Evolutionary conservation across 2,113 vertebrate genomes (phyloP).

Genomic region (Tor tambroides): DNA sequence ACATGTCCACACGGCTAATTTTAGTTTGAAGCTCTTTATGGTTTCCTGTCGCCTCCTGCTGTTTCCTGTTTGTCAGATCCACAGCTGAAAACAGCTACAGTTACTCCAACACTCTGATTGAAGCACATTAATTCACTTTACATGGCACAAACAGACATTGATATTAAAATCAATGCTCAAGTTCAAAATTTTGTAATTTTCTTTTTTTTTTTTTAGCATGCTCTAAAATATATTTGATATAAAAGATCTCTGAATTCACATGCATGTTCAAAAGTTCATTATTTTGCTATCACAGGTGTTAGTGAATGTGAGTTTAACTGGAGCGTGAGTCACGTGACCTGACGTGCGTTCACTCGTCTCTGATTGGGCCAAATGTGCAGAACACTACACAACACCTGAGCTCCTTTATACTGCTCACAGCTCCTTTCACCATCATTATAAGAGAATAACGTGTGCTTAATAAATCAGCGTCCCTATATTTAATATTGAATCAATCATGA

Average conservation of each 20-base stretch:
- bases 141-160: background rate
- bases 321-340: background rate
- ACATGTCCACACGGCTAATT: constrained; percentile 27
- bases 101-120: background rate
- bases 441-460: background rate
- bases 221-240: background rate
- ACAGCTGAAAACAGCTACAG: background rate
- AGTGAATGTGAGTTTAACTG: background rate
- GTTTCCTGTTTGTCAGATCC: background rate
- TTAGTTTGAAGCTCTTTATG: constrained; percentile 13
- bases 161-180: background rate
- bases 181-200: background rate
- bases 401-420: background rate
- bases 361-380: too few species aligned
- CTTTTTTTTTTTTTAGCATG: background rate
- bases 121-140: too few species aligned
- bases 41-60: constrained; percentile 22
- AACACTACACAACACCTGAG: background rate
- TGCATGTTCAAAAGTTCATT: background rate
- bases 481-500: background rate
- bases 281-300: background rate
- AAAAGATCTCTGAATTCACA: background rate
- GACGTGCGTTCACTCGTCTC: background rate
- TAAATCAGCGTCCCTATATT: too few species aligned
- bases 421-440: background rate